Conservation (phyloP, 2,797 vertebrate species). For the Anisognathus igniventris region DNA sequence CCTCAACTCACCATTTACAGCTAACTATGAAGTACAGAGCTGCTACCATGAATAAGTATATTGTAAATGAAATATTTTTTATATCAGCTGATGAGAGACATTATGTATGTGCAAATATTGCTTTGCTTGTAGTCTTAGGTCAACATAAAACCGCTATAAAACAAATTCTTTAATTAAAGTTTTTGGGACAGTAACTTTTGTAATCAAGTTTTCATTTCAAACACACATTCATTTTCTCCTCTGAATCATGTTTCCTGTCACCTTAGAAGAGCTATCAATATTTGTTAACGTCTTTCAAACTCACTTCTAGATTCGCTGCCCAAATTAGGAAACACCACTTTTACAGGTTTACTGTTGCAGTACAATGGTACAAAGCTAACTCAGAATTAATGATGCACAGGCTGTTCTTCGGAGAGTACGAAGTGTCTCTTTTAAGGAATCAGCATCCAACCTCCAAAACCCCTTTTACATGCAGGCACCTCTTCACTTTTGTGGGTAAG, state of each 20-base stretch:
- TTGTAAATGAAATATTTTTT: neutral
- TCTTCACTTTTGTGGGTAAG: neutral
- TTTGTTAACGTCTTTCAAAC: neutral
- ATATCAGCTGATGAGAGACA: neutral
- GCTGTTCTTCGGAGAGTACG: neutral
- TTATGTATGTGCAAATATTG: neutral
- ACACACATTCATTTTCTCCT: neutral
- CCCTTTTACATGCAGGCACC: accelerated
- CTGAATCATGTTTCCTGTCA: neutral
- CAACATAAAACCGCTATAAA: neutral
- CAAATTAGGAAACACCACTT: neutral
- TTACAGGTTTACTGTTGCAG: neutral
- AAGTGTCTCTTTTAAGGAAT: neutral
- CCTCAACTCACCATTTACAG: neutral
- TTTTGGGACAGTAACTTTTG: accelerated
- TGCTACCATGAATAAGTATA: neutral
- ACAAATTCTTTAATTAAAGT: neutral
- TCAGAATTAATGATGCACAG: accelerated
- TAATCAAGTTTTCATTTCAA: neutral
- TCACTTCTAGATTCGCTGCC: neutral
- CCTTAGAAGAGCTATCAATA: neutral
- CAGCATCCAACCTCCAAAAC: neutral
- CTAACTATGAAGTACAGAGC: neutral
- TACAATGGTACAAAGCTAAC: neutral
- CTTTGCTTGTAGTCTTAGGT: neutral